Base-by-base conservation (phyloP, 2,888 invertebrate species). In the Ormyrus labotus region DNA sequence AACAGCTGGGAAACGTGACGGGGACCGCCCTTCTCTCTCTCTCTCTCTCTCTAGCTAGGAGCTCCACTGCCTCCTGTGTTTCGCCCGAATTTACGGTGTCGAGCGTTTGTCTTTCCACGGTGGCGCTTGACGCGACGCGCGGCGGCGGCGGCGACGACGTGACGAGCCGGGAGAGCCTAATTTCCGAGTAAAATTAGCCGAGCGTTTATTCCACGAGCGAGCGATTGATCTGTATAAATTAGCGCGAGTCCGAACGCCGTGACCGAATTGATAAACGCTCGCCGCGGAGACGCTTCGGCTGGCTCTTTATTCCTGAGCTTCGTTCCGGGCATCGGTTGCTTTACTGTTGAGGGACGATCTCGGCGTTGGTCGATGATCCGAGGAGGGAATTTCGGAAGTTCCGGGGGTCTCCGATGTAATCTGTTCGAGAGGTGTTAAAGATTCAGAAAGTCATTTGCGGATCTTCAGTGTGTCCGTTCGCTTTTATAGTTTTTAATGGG, bases 191-290 rank as follows among this genome's bases (percentile, higher is more conserved):
- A 79, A 79, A 79, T 79, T 74, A 79, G 63, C 74, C 47, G 45
- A 48, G 63, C 34, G 74, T 73, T 74, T 74, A 74, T 79, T 79
- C 74, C 79, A 79, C 69, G 79, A 69, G 51, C 67, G 53, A 55
- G n/a, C 65, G 69, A 79, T 69, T 79, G 73, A 79, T 74, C 74
- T 74, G 79, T 74, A 64, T 79, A 79, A 78, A 79, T 79, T 74
- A 74, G 57, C 64, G 19, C 69, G 55, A 34, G 47, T 1, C 19
- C 19, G 19, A 19, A 19, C 19, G 19, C 19, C 19, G 19, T 19
- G 19, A 19, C 19, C 19, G 19, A 19, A 19, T 19, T 19, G 19
- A 1, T 19, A 19, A 19, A 19, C 19, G 19, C 19, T 19, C 19
- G 2, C 19, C 19, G 2, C 19, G 19, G 19, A 19, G 19, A 19